A percentile compares a stretch with the other conserved stretches of the same genome.
Conservation (phyloP, 1,140 invertebrate genomes). For the Daktulosphaira vitifoliae region DNA sequence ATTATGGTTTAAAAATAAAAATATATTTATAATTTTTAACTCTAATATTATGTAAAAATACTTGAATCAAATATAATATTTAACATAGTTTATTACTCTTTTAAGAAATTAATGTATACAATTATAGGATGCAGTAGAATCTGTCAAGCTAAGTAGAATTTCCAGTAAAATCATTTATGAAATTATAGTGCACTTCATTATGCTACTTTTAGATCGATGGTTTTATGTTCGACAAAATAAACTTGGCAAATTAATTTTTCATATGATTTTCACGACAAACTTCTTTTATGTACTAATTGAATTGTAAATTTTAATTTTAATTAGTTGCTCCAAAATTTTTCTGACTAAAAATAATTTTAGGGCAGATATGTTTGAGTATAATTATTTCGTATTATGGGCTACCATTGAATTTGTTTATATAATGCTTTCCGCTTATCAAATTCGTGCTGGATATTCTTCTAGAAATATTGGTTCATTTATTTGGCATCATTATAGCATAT, state of each 20-base stretch:
- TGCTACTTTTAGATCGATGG: conserved; percentile 1
- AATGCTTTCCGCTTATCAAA: background rate
- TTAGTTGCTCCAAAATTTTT: no score
- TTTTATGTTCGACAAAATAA: background rate
- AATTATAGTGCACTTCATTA: background rate
- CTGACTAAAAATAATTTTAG: no score
- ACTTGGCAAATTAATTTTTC: conserved; percentile 11
- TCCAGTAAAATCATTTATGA: background rate
- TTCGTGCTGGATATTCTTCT: background rate
- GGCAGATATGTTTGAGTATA: no score
- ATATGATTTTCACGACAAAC: background rate
- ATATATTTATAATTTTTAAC: no score
- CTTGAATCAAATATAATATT: no score
- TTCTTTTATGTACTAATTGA: background rate
- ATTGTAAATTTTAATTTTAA: no score
- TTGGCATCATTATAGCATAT: conserved; percentile 7
- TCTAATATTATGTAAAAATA: no score
- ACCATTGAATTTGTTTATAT: background rate
- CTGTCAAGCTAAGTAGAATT: background rate
- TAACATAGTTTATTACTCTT: no score
- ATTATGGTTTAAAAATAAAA: no score
- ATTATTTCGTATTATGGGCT: background rate
- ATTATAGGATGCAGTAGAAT: background rate
- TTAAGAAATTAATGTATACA: no score
- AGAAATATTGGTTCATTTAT: background rate